These are phyloP conservation scores for Zaprionus ghesquierei DNA, from an alignment of 1,140 invertebrate genomes.

Conservation along the genomic window DNA sequence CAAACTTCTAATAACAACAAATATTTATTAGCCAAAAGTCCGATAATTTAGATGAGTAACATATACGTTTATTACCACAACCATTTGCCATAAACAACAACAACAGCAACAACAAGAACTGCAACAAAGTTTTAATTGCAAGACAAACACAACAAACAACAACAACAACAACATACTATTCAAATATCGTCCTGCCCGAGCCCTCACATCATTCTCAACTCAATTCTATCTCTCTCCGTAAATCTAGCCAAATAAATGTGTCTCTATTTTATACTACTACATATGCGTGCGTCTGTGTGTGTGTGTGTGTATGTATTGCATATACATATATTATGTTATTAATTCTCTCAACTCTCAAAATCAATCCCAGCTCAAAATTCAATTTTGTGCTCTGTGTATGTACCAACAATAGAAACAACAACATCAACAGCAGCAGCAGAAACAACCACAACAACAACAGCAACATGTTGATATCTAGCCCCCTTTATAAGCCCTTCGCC, in stretches of 20 bases:
- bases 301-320: not conserved
- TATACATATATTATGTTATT: slow-evolving; percentile 43
- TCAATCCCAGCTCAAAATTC: slow-evolving; percentile 44
- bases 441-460: slow-evolving; percentile 33
- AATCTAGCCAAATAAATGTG: slow-evolving; percentile 9
- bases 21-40: slow-evolving; percentile 4
- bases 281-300: not conserved
- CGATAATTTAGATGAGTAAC: slow-evolving; percentile 33
- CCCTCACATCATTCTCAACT: slow-evolving; percentile 68
- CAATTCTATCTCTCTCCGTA: slow-evolving; percentile 37
- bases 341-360: slow-evolving; percentile 24
- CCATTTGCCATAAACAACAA: slow-evolving; percentile 24
- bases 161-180: slow-evolving; percentile 56
- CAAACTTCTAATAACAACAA: too few species aligned
- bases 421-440: not conserved
- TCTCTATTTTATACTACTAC: not conserved
- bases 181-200: slow-evolving; percentile 75
- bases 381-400: slow-evolving; percentile 39
- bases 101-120: slow-evolving; percentile 16
- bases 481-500: slow-evolving; percentile 43
- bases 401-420: slow-evolving; percentile 1
- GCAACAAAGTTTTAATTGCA: slow-evolving; percentile 4
- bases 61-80: slow-evolving; percentile 17
- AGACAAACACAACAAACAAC: slow-evolving; percentile 1
- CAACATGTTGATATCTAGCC: slow-evolving; percentile 31